phyloP scores from a whole-genome alignment of 1,140 invertebrate genomes.

The Drosophila prosaltans region DNA sequence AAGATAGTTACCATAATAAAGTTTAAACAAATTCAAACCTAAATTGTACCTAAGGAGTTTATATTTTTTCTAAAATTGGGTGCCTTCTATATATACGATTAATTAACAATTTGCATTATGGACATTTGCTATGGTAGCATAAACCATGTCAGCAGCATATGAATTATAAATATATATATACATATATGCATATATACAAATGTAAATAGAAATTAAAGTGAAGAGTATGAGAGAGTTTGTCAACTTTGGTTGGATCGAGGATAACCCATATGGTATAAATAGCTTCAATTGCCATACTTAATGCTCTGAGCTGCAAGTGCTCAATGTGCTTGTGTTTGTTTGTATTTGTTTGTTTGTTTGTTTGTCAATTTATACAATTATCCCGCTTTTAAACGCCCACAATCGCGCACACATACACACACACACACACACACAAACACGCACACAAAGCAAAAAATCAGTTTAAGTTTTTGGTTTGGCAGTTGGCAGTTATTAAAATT shows the following conservation, averaged over 20 bases:
- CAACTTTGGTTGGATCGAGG: constrained; percentile 51
- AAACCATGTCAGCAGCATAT: constrained; percentile 70
- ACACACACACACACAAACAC: neutral
- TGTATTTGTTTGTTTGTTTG: neutral
- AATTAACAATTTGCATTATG: constrained; percentile 71
- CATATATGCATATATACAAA: neutral
- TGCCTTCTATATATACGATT: constrained; percentile 56
- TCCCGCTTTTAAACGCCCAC: constrained; percentile 30
- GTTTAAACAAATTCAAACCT: too few species aligned
- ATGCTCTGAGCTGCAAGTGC: neutral
- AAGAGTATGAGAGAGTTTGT: constrained; percentile 55
- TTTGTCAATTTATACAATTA: constrained; percentile 58
- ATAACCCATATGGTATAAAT: constrained; percentile 1
- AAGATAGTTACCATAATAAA: too few species aligned
- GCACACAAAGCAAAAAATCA: constrained; percentile 59
- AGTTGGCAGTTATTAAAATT: constrained; percentile 75
- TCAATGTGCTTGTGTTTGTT: neutral
- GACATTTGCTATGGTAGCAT: constrained; percentile 60
- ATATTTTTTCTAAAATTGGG: constrained; percentile 15
- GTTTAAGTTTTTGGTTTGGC: constrained; percentile 64
- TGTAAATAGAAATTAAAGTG: constrained; percentile 8
- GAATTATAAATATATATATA: constrained; percentile 35
- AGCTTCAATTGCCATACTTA: neutral
- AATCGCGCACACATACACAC: neutral
- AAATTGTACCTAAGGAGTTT: too few species aligned